These are phyloP conservation scores for Helarctos malayanus DNA, from an alignment of 2,797 vertebrate species.

Conservation along the genomic window DNA sequence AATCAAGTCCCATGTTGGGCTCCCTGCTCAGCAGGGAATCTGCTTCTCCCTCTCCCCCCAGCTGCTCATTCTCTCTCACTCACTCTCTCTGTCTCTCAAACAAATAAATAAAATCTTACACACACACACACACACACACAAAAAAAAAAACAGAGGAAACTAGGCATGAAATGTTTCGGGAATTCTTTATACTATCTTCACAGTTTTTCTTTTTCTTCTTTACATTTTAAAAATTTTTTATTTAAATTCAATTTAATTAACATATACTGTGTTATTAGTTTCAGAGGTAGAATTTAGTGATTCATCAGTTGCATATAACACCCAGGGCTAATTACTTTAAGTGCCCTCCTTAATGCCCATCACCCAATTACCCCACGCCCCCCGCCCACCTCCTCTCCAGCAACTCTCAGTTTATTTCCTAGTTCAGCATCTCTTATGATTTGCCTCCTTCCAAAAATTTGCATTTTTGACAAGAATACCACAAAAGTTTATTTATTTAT, in stretches of 20 bases:
- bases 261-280: neutral
- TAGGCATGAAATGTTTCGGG: neutral
- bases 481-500: too few species aligned
- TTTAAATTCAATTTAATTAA: neutral
- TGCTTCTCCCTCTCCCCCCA: too few species aligned
- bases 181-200: neutral
- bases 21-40: too few species aligned
- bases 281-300: neutral
- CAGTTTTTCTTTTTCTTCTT: neutral
- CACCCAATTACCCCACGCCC: neutral
- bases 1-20: too few species aligned
- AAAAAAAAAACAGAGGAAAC: neutral
- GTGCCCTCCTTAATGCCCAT: neutral
- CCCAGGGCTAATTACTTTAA: neutral
- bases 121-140: too few species aligned
- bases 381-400: too few species aligned
- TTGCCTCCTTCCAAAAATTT: neutral
- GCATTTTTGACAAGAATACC: too few species aligned
- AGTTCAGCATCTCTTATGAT: neutral
- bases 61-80: too few species aligned
- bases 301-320: neutral
- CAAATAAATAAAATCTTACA: too few species aligned
- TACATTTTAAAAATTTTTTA: neutral
- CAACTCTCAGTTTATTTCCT: neutral
- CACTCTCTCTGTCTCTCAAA: too few species aligned